A percentile compares a stretch with the other conserved stretches of the same genome.
Conservation (phyloP, 2,113 vertebrate species). For the Paradoxurus hermaphroditus region DNA sequence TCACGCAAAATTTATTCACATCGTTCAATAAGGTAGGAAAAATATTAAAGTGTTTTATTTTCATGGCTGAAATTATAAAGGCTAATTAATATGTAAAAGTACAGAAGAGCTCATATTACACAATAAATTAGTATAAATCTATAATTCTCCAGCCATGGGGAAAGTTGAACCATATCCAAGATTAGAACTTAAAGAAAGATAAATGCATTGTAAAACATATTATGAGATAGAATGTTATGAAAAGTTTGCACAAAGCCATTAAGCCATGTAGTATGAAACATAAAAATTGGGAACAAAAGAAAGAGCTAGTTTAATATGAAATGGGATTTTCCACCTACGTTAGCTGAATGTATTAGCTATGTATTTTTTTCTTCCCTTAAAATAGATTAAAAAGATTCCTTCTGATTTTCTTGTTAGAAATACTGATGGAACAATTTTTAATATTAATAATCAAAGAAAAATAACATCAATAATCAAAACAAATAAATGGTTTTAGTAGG, state of each 20-base stretch:
- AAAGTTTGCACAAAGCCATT: slow-evolving; percentile 64
- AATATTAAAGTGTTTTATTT: slow-evolving; percentile 84
- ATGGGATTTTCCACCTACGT: slow-evolving; percentile 64
- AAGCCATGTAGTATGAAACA: slow-evolving; percentile 60
- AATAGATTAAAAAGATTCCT: neutral
- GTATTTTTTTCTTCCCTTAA: slow-evolving; percentile 10
- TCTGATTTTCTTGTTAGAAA: slow-evolving; percentile 21
- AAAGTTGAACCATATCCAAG: slow-evolving; percentile 77
- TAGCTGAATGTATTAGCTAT: slow-evolving; percentile 38
- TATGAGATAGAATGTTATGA: slow-evolving; percentile 38
- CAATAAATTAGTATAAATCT: slow-evolving; percentile 80
- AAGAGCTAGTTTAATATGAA: slow-evolving; percentile 71
- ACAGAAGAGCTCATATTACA: slow-evolving; percentile 78
- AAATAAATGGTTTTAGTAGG: neutral
- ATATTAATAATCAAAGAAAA: slow-evolving; percentile 33
- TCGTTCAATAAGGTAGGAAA: slow-evolving; percentile 94
- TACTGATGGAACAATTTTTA: neutral
- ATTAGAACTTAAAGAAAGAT: slow-evolving; percentile 69
- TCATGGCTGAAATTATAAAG: slow-evolving; percentile 80
- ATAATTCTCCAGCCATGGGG: slow-evolving; percentile 78
- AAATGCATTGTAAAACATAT: slow-evolving; percentile 14
- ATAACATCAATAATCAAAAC: neutral
- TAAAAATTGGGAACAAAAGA: slow-evolving; percentile 42
- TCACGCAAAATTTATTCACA: slow-evolving; percentile 88
- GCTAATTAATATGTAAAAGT: slow-evolving; percentile 80